Evolutionary conservation across 2,888 invertebrate species (phyloP).

Genomic region (Alentia gelatinosa): DNA sequence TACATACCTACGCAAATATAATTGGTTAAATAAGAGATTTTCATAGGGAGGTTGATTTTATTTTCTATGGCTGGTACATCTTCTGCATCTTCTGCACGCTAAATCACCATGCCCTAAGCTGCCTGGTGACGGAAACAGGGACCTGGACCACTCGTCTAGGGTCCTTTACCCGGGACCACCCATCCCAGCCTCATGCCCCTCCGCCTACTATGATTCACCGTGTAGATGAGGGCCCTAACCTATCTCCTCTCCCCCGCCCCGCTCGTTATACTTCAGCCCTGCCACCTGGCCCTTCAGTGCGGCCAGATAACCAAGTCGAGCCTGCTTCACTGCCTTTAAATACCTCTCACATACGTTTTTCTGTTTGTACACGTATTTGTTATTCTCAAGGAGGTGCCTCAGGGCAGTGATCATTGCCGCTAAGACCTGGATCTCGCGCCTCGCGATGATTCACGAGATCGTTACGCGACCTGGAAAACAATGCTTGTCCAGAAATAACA

Average conservation of each 20-base stretch:
- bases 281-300: neutral
- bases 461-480: slow-evolving; percentile 11
- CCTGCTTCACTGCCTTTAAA: neutral
- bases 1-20: too few species aligned
- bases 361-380: neutral
- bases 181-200: neutral
- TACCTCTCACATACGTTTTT: neutral
- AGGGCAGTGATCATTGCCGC: neutral
- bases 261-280: neutral
- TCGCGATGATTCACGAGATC: slow-evolving; percentile 36
- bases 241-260: neutral
- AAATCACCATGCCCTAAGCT: too few species aligned
- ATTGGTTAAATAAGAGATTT: too few species aligned
- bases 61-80: too few species aligned
- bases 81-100: too few species aligned
- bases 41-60: too few species aligned
- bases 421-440: slow-evolving; percentile 20
- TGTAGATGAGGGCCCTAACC: neutral
- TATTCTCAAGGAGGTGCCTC: neutral
- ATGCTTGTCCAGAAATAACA: neutral
- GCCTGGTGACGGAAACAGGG: too few species aligned
- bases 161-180: neutral
- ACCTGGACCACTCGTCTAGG: neutral
- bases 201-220: neutral
- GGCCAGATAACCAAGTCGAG: neutral